These are phyloP conservation scores for Uropetala carovei DNA, from an alignment of 2,888 invertebrate species.

Conservation along the genomic window DNA sequence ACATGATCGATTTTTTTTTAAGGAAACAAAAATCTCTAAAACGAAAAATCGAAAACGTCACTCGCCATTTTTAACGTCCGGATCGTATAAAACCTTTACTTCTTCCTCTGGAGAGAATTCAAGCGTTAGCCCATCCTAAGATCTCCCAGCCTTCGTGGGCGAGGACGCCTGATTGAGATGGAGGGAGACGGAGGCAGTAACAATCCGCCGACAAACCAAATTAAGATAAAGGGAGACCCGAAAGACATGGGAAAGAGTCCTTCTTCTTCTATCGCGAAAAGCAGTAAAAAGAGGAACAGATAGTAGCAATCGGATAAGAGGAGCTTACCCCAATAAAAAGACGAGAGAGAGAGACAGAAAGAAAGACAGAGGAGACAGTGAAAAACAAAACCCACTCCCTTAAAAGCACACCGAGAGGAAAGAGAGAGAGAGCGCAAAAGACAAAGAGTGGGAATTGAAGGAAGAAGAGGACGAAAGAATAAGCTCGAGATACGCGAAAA, in stretches of 20 bases:
- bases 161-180: background rate
- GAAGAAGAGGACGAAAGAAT: no score
- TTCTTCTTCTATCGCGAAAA: background rate
- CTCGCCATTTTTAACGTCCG: no score
- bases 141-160: no score
- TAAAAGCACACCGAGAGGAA: background rate
- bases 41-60: no score
- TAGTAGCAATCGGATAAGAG: background rate
- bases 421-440: no score
- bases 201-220: background rate
- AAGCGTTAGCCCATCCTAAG: no score
- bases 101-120: no score
- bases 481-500: no score
- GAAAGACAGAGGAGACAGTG: background rate
- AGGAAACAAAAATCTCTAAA: no score
- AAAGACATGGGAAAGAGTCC: background rate
- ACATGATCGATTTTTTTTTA: no score
- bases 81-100: no score
- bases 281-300: background rate
- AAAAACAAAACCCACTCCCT: background rate
- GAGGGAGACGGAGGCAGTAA: background rate
- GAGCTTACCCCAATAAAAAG: background rate
- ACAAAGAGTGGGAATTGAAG: no score
- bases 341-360: background rate
- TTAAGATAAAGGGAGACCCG: background rate